Evolutionary conservation across 2,888 invertebrate genomes (phyloP), one percentile per base, ranked within the genome.

Genomic region (Pseudeuparius sepicola): DNA sequence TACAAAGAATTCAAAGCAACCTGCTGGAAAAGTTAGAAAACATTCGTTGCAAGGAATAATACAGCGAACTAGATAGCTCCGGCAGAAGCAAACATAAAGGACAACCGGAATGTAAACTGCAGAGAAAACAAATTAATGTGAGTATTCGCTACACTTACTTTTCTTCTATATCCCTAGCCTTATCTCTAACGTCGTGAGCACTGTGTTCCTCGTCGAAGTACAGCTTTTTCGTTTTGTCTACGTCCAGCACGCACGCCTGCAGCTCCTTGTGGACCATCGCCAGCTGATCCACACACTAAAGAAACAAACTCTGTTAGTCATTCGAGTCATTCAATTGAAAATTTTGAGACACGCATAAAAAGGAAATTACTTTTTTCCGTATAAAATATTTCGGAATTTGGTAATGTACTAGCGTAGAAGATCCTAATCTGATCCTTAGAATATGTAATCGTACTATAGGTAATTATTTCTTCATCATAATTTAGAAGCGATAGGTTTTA

Each of bases 131-230:
- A n/a, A n/a, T n/a, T n/a, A n/a, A n/a, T n/a, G n/a, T n/a, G n/a
- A 20, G 20, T 20, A 20, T 6, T 6, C 10, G 14, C 5, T 11
- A 15, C 24, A 50, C 50, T 56, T 61, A 83, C 79, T 89, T 94
- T 63, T 93, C 92, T 60, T 94, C 93, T 41, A 93, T 92, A 50
- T 93, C 93, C 52, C 85, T 81, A 39, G 92, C 90, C 57, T 94
- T 96, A 60, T 89, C 88, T 20, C 94, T 71, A 2, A 93, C 92
- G 56, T 94, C 94, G 56, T 93, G 89, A 2, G 94, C 92, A 38
- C 89, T 81, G 54, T 92, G 89, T 58, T 96, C 96, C 55, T 96
- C 96, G 49, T 94, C 90, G 51, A 87, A 89, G 65, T 96, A 96
- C 10, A 85, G 67, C 60, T 94, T 94, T 66, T 94, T 93, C 29